These are phyloP conservation scores for Hyposmocoma kahamanoa DNA, from an alignment of 1,140 invertebrate species.

Conservation along the genomic window DNA sequence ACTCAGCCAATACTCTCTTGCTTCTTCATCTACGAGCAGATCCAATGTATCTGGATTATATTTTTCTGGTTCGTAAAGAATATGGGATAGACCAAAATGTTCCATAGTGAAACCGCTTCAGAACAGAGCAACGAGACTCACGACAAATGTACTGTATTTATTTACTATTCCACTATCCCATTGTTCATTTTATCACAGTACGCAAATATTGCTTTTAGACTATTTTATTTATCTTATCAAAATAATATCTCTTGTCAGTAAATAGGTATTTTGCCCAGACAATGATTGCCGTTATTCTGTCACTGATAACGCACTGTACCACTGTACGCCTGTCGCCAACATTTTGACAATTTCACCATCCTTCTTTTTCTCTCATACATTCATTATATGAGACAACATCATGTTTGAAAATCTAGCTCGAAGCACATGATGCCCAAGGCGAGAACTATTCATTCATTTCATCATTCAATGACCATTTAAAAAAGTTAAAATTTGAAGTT, in stretches of 20 bases:
- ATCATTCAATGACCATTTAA: too few relatives aligned
- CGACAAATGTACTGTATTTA: constrained; percentile 11
- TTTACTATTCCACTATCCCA: constrained; percentile 43
- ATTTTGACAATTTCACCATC: too few relatives aligned
- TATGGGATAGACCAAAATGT: constrained; percentile 61
- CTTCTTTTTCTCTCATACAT: too few relatives aligned
- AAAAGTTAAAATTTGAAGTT: too few relatives aligned
- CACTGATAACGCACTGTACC: too few relatives aligned
- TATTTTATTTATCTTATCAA: constrained; percentile 53
- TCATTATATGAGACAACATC: too few relatives aligned
- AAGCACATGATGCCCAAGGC: too few relatives aligned
- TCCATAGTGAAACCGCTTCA: constrained; percentile 37
- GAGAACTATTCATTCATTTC: too few relatives aligned
- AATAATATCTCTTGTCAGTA: constrained; percentile 24
- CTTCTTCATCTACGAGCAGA: constrained; percentile 87
- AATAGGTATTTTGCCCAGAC: too few relatives aligned
- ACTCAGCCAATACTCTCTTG: constrained; percentile 93
- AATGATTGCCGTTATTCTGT: too few relatives aligned
- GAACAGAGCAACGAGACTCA: not conserved
- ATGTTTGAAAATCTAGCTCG: too few relatives aligned
- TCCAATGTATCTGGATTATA: constrained; percentile 95
- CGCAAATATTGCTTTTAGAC: constrained; percentile 29
- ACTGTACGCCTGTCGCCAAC: too few relatives aligned
- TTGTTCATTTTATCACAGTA: constrained; percentile 37
- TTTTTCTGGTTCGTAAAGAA: constrained; percentile 63